A percentile compares a stretch with the other conserved stretches of the same genome.
phyloP scores from a whole-genome alignment of 2,113 vertebrate genomes.

The Climacteris rufus region DNA sequence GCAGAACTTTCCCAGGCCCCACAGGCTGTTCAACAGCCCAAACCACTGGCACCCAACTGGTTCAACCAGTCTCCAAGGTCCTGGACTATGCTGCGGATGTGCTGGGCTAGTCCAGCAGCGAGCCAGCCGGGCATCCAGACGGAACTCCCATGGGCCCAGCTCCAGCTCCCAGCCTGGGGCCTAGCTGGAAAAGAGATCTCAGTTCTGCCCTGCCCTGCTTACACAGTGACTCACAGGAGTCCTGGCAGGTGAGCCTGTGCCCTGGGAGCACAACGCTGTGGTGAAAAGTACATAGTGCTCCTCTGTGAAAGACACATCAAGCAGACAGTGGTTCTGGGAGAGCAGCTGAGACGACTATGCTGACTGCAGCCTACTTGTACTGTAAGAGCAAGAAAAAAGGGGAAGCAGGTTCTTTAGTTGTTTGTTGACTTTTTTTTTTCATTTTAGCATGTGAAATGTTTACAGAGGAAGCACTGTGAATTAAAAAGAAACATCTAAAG shows the following conservation, averaged over 20 bases:
- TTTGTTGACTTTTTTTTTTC: not conserved
- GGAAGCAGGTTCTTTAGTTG: not conserved
- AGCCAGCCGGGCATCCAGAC: fast-evolving
- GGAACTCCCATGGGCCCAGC: not conserved
- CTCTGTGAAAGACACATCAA: not conserved
- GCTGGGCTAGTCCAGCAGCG: fast-evolving
- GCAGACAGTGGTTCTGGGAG: not conserved
- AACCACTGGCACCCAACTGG: not conserved
- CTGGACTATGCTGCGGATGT: not conserved
- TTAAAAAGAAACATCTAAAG: not conserved
- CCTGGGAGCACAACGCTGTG: not conserved
- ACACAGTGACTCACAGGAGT: not conserved
- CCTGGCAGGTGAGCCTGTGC: not conserved
- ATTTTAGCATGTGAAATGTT: not conserved
- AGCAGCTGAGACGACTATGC: not conserved
- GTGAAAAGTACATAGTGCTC: fast-evolving
- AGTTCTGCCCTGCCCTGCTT: not conserved
- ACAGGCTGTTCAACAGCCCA: not conserved
- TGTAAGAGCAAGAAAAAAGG: not conserved
- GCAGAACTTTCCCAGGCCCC: not conserved
- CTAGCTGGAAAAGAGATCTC: not conserved
- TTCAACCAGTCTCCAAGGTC: not conserved
- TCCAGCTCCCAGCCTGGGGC: not conserved
- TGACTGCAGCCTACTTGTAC: not conserved
- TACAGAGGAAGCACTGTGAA: not conserved